These are phyloP conservation scores for Trichonephila clavata DNA, from an alignment of 1,140 invertebrate genomes.

Conservation along the genomic window DNA sequence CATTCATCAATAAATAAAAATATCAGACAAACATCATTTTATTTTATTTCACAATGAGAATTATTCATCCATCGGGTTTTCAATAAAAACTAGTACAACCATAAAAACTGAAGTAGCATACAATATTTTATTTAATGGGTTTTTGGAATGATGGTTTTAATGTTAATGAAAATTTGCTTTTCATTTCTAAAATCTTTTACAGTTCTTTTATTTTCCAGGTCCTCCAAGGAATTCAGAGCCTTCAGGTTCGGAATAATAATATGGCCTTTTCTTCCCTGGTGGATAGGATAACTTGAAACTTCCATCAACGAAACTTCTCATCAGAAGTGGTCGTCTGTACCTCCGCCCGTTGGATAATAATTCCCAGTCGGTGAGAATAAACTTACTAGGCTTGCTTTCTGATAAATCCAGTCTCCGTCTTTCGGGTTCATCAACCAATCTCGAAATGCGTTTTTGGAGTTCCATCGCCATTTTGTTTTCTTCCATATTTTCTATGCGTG, in stretches of 20 bases:
- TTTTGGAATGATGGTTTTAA: background rate
- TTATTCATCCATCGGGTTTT: background rate
- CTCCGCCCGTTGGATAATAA: background rate
- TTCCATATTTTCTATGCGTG: background rate
- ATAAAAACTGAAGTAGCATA: background rate
- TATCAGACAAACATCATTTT: background rate
- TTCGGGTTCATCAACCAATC: background rate
- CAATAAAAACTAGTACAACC: background rate
- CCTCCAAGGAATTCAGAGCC: slow-evolving; percentile 61
- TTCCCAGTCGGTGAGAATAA: slow-evolving; percentile 34
- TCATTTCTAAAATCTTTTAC: background rate
- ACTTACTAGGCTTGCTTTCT: background rate
- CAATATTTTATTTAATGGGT: background rate
- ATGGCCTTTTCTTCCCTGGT: slow-evolving; percentile 53
- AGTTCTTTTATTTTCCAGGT: slow-evolving; percentile 39
- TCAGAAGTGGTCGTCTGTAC: slow-evolving; percentile 6
- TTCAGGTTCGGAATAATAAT: slow-evolving; percentile 65
- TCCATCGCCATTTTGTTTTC: slow-evolving; percentile 46
- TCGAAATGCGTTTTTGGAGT: slow-evolving; percentile 12
- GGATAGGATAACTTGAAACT: slow-evolving; percentile 39
- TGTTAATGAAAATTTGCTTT: background rate
- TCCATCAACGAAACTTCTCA: slow-evolving; percentile 15
- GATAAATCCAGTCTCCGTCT: background rate
- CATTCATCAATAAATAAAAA: background rate
- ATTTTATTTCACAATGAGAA: background rate